These are phyloP conservation scores for Tetrax tetrax DNA, from an alignment of 2,113 vertebrate species.

Conservation along the genomic window DNA sequence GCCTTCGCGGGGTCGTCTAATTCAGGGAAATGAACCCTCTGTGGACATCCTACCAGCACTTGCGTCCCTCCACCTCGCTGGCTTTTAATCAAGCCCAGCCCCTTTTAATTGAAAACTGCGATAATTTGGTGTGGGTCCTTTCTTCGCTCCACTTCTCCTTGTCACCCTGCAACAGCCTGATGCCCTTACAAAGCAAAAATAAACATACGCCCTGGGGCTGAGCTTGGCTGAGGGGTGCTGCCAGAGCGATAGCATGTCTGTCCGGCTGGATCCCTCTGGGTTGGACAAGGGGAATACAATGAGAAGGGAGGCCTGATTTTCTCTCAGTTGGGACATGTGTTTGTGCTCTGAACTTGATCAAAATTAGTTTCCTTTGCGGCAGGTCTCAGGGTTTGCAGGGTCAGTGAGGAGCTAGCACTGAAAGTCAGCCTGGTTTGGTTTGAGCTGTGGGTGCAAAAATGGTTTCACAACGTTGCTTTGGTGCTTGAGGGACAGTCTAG, in stretches of 20 bases:
- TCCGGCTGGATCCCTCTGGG: not conserved
- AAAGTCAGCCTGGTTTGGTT: not conserved
- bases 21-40: not conserved
- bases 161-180: not conserved
- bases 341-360: not conserved
- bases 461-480: not conserved
- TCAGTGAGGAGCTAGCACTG: not conserved
- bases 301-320: not conserved
- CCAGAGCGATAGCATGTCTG: not conserved
- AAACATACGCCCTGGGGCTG: rapidly evolving
- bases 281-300: not conserved
- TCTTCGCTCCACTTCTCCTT: not conserved
- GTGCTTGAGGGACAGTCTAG: not conserved
- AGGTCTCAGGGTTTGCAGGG: not conserved
- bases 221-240: not conserved
- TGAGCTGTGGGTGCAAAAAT: not conserved
- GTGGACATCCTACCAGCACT: too few species aligned
- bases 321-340: not conserved
- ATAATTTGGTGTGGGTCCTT: not conserved
- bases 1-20: not conserved
- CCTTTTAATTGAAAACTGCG: not conserved
- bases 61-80: not conserved
- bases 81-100: not conserved
- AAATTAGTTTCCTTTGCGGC: not conserved
- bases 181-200: not conserved